phyloP scores from a whole-genome alignment of 37 sponge, comb jelly and placozoan species.

The Halichondria panicea region DNA sequence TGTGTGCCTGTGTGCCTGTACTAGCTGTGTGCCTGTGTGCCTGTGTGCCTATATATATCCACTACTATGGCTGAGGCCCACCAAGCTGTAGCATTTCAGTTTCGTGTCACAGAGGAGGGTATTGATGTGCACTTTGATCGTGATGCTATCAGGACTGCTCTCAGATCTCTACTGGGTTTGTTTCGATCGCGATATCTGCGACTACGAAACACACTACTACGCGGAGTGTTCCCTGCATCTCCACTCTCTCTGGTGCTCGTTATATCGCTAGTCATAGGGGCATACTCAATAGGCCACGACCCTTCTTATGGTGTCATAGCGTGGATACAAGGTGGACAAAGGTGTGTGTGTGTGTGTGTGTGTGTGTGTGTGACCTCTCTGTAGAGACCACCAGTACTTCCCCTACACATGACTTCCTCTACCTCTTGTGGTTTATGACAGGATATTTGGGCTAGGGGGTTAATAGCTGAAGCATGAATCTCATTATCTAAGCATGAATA shows the following conservation, averaged over 20 bases:
- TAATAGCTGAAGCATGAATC: no score
- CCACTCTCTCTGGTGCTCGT: slow-evolving; percentile 74
- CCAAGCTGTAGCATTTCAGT: slow-evolving; percentile 96
- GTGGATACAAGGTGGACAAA: background rate
- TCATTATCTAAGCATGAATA: no score
- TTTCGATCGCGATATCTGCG: slow-evolving; percentile 15
- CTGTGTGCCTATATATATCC: no score
- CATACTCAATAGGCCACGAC: slow-evolving; percentile 29
- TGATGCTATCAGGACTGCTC: slow-evolving; percentile 30
- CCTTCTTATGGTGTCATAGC: slow-evolving; percentile 12
- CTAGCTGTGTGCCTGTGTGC: no score
- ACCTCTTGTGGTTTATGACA: no score
- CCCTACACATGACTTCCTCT: no score
- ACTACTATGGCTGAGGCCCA: slow-evolving; percentile 98
- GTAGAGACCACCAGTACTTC: no score
- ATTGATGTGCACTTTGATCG: slow-evolving; percentile 55
- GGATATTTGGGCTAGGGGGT: no score
- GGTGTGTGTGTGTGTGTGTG: slow-evolving; percentile 13
- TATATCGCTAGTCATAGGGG: slow-evolving; percentile 6
- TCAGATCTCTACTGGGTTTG: slow-evolving; percentile 7
- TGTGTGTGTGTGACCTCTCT: no score
- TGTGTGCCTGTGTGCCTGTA: no score
- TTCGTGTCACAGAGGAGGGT: slow-evolving; percentile 91
- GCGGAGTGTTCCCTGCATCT: slow-evolving; percentile 78
- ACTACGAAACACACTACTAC: slow-evolving; percentile 31